Evolutionary conservation across 2,888 invertebrate genomes (phyloP), one percentile per base, ranked within the genome.

Genomic region (Toxonevra muliebris): DNA sequence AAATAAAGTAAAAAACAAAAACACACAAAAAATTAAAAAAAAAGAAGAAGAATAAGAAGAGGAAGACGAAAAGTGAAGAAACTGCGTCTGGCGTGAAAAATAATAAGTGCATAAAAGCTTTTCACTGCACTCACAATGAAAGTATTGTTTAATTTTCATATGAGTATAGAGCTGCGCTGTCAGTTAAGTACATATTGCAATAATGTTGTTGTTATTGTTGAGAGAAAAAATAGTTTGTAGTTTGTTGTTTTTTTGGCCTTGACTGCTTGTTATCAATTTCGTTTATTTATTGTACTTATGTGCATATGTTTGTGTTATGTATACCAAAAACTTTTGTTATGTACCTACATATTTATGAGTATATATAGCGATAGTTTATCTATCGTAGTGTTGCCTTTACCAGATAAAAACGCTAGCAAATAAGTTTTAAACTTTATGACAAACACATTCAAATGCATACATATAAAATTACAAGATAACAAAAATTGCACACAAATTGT

Each of bases 261-360:
- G 76, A 76, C 74, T 73, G 72, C 71, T 76, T 69, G 71, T 76
- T 76, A 77, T 76, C 76, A 76, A 72, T 75, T 71, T 74, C 72
- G 69, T 61, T 19, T 50, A 70, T 69, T 61, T 58, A 20, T 53
- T 17, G 4, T 48, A 13, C 50, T 12, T 53, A 19, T 53, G 17
- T 17, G 3, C 5, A 3, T 17, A 53, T 17, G 12, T 53, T 8
- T 19, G 3, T 53, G 11, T 12, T 53, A 12, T 53, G 12, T 53
- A 53, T 19, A 53, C 3, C 30, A 7, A 30, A 30, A 30, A 30
- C 30, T 30, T 30, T 30, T 30, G 30, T 30, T 30, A 30, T 30
- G 30, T 53, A 53, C 17, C 4, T 53, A 53, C 17, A 53, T 53
- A 53, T 19, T 17, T 53, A 53, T 19, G 50, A 50, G 70, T 69